A percentile compares a stretch with the other conserved stretches of the same genome.
Evolutionary conservation across 2,113 vertebrate species (phyloP).

Genomic region (Corythornis cristatus): DNA sequence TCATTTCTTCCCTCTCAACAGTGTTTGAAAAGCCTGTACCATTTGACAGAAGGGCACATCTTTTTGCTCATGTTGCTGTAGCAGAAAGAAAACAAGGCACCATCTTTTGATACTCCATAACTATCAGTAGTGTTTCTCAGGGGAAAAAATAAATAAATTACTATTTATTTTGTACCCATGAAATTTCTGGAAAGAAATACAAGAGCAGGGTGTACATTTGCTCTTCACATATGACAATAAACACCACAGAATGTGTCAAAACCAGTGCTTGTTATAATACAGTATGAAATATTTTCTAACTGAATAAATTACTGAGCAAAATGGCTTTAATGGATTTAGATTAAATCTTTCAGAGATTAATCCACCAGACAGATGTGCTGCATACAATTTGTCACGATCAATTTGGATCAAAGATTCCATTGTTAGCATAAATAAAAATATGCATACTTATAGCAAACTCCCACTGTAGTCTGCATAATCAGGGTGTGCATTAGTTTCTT

Average conservation of each 20-base stretch:
- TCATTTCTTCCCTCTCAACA: not conserved
- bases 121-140: not conserved
- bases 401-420: conserved; percentile 29
- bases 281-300: conserved; percentile 16
- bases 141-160: not conserved
- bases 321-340: conserved; percentile 44
- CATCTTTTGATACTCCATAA: not conserved
- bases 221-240: not conserved
- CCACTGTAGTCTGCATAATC: not conserved
- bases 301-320: conserved; percentile 37
- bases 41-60: not conserved
- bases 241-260: not conserved
- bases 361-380: conserved; percentile 21
- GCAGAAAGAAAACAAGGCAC: not conserved
- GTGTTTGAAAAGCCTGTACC: not conserved
- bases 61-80: not conserved
- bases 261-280: not conserved
- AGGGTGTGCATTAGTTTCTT: not conserved
- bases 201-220: not conserved
- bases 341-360: conserved; percentile 46
- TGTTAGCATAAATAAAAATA: conserved; percentile 41
- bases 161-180: not conserved
- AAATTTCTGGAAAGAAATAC: not conserved
- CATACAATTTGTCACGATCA: conserved; percentile 49
- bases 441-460: conserved; percentile 9